Evolutionary conservation across 2,888 invertebrate genomes (phyloP).

Genomic region (Eupithecia subfuscata): DNA sequence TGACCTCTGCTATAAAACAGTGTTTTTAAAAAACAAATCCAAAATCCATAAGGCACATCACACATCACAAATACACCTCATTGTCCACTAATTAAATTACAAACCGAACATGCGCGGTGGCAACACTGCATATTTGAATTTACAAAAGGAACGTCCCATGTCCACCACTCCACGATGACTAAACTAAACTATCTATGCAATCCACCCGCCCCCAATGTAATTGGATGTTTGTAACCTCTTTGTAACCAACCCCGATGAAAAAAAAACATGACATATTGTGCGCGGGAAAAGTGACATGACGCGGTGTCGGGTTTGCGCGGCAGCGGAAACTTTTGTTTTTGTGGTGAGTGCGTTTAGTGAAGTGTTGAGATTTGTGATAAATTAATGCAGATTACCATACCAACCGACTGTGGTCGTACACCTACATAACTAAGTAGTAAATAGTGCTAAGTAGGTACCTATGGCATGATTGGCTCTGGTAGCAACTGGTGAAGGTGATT

Average conservation of each 20-base stretch:
- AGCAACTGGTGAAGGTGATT: not conserved
- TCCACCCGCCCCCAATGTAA: conserved; percentile 78
- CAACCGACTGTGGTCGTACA: not conserved
- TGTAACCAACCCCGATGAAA: conserved; percentile 82
- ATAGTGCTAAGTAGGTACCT: not conserved
- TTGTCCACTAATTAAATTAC: conserved; percentile 79
- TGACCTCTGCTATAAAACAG: conserved; percentile 53
- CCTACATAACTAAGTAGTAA: not conserved
- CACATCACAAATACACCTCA: conserved; percentile 72
- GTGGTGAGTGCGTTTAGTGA: conserved; percentile 74
- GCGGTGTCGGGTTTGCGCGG: conserved; percentile 70
- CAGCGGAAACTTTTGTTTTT: conserved; percentile 69
- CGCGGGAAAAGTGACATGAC: conserved; percentile 78
- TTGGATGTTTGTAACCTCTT: conserved; percentile 83
- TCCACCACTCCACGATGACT: conserved; percentile 68
- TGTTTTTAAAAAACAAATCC: conserved; percentile 50
- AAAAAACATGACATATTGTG: conserved; percentile 80
- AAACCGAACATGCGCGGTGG: conserved; percentile 69
- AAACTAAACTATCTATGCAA: conserved; percentile 76
- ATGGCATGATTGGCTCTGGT: not conserved
- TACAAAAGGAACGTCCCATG: conserved; percentile 62
- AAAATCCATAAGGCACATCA: conserved; percentile 60
- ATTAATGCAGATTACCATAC: conserved; percentile 36
- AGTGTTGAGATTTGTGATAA: conserved; percentile 74
- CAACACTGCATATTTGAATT: conserved; percentile 51